Evolutionary conservation across 35 echinoderm and acorn worm species (phyloP), one percentile per base, ranked within the genome.

Genomic region (Hemicentrotus pulcherrimus): DNA sequence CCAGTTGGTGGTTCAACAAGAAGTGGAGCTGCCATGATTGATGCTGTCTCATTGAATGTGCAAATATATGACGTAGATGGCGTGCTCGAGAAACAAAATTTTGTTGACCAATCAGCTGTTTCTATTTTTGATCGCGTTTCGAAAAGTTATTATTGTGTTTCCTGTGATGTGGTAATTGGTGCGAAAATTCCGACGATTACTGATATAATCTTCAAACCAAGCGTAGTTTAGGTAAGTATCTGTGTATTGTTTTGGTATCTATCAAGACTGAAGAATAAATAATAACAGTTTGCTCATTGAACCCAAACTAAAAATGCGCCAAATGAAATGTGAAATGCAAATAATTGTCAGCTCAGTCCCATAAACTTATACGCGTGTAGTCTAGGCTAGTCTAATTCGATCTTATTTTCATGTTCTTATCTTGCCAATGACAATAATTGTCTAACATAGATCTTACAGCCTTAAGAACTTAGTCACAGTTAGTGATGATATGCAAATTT

Each of bases 11-110:
- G 86, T 47, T 96, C 97, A 46, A 91, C 55, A 46, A 97, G 89
- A 28, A 94, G 59, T 35, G 97, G 95, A 58, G 95, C 88, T 58
- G 97, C 88, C 97, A 97, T 97, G 59, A 46, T 96, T 93, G 91
- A 31, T 92, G 91, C 48, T 93, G 46, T 93, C 45, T 31, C 46
- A 47, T 35, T 90, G 88, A 45, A 90, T 90, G 19, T 90, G 4
- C 46, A 14, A 4, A 28, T 13, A 45, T 11, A 47, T 46, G 24
- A 41, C 88, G 88, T 45, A 90, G 46, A 47, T 90, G 88, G 88
- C 88, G 88, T 30, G 12, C 88, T 90, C 3, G 12, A 41, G 31
- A 3, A 90, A 90, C 88, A n/a, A 90, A 45, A 47, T 11, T 18
- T 47, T 90, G 19, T 32, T 90, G 46, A 41, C 88, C 88, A 90